Conservation (phyloP, 2,888 invertebrate species). For the Teleiodes luculella region DNA sequence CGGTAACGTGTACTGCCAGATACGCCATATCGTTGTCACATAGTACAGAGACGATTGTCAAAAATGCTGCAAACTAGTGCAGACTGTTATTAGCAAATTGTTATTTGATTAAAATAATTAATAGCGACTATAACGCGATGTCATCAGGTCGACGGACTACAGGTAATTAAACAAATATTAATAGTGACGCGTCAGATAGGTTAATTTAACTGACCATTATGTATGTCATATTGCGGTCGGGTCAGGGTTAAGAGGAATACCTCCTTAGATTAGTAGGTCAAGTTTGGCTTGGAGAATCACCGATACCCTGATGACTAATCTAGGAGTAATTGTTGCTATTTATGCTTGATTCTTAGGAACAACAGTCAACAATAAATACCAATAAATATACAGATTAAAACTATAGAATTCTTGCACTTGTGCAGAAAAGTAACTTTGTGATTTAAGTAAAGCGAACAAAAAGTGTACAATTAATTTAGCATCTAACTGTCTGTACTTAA, state of each 20-base stretch:
- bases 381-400: no score
- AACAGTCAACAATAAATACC: no score
- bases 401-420: not conserved
- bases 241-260: not conserved
- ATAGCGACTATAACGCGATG: not conserved
- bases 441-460: no score
- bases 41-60: not conserved
- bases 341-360: no score
- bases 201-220: not conserved
- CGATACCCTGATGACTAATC: no score
- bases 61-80: not conserved
- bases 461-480: no score
- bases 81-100: not conserved
- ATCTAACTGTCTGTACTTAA: no score
- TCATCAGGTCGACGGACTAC: not conserved
- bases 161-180: conserved; percentile 1
- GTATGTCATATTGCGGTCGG: conserved; percentile 2
- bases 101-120: not conserved
- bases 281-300: not conserved
- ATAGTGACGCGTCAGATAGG: not conserved
- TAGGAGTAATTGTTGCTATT: no score
- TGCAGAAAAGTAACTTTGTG: not conserved
- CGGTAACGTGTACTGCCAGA: not conserved
- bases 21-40: not conserved
- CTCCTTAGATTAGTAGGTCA: conserved; percentile 1